These are phyloP conservation scores for Drosophila rufa DNA, from an alignment of 1,140 invertebrate species.

Conservation along the genomic window DNA sequence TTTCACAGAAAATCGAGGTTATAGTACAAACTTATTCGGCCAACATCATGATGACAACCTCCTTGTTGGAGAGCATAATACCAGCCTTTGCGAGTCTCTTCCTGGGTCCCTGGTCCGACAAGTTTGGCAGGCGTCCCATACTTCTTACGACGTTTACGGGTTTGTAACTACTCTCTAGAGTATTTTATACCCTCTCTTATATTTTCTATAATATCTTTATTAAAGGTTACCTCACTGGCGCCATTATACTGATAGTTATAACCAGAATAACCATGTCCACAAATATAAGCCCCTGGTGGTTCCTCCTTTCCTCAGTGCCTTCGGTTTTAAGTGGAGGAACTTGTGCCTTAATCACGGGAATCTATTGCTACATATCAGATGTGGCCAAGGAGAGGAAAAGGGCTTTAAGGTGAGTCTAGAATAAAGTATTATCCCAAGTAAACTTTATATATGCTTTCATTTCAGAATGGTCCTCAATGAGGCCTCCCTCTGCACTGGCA, in stretches of 20 bases:
- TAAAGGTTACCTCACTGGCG: conserved; percentile 69
- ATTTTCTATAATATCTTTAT: not conserved
- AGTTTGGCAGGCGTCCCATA: conserved; percentile 89
- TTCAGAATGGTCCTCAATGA: conserved; percentile 88
- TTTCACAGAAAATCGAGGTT: conserved; percentile 86
- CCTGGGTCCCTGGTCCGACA: conserved; percentile 91
- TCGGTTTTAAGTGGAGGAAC: conserved; percentile 87
- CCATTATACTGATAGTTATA: conserved; percentile 59
- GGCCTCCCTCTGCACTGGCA: conserved; percentile 86
- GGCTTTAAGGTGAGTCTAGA: conserved; percentile 80
- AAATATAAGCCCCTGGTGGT: conserved; percentile 87
- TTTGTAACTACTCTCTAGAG: conserved; percentile 36
- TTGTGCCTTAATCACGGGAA: conserved; percentile 87
- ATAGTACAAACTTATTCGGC: conserved; percentile 88
- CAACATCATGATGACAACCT: conserved; percentile 87
- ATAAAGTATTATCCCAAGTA: not conserved
- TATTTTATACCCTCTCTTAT: too few species aligned
- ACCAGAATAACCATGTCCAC: conserved; percentile 61
- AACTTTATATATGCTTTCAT: not conserved
- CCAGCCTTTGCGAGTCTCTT: conserved; percentile 89
- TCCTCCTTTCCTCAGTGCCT: conserved; percentile 87
- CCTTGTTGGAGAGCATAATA: conserved; percentile 87
- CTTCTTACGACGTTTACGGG: conserved; percentile 87
- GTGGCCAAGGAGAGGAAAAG: conserved; percentile 86
- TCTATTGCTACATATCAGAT: conserved; percentile 88